phyloP scores from a whole-genome alignment of 1,140 invertebrate genomes.

The Caenorhabditis brenneri region DNA sequence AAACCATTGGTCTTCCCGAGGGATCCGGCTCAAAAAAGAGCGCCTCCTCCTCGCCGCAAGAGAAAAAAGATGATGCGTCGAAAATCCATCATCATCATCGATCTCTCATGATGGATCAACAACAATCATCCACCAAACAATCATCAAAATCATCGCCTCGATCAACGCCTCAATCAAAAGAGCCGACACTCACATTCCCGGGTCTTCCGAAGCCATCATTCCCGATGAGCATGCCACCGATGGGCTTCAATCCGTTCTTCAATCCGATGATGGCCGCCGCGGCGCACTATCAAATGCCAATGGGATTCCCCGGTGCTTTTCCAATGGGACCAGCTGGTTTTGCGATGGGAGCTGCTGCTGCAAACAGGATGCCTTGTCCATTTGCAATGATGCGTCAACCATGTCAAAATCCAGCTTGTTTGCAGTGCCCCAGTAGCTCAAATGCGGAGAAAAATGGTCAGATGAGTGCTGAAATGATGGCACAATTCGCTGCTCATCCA shows the following conservation, averaged over 20 bases:
- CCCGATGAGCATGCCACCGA: slow-evolving; percentile 40
- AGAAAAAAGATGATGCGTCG: slow-evolving; percentile 49
- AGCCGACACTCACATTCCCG: slow-evolving; percentile 46
- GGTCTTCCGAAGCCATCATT: slow-evolving; percentile 43
- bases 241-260: slow-evolving; percentile 35
- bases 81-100: too few species aligned
- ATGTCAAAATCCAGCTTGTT: slow-evolving; percentile 47
- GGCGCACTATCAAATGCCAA: slow-evolving; percentile 50
- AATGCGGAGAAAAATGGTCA: slow-evolving; percentile 5
- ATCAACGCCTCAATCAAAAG: slow-evolving; percentile 43
- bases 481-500: slow-evolving; percentile 17
- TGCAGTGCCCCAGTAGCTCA: slow-evolving; percentile 52
- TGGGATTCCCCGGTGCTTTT: slow-evolving; percentile 36
- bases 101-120: not conserved
- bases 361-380: slow-evolving; percentile 45
- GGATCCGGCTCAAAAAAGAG: slow-evolving; percentile 34
- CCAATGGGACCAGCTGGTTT: slow-evolving; percentile 6
- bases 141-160: slow-evolving; percentile 30
- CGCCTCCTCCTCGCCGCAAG: slow-evolving; percentile 22
- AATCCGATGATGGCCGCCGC: slow-evolving; percentile 40
- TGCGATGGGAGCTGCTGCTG: not conserved
- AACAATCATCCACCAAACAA: too few species aligned
- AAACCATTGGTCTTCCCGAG: slow-evolving; percentile 82
- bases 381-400: slow-evolving; percentile 45
- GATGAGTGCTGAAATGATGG: slow-evolving; percentile 31